These are phyloP conservation scores for Andinoacara biseriatus DNA, from an alignment of 2,113 vertebrate genomes.

Conservation along the genomic window DNA sequence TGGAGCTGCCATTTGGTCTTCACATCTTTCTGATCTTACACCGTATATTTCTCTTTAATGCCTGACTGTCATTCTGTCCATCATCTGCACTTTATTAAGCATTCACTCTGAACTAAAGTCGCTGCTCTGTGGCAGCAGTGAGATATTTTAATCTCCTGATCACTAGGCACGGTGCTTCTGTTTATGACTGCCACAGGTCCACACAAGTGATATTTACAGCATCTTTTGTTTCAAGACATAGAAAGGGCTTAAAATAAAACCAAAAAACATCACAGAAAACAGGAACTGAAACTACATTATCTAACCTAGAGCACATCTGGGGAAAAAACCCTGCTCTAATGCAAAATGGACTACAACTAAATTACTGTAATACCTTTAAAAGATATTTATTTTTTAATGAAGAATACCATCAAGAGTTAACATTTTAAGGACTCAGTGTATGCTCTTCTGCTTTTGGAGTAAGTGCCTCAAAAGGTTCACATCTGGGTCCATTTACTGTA, in stretches of 20 bases:
- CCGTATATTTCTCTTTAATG: not conserved
- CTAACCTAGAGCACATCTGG: not conserved
- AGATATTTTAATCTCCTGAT: constrained; percentile 2
- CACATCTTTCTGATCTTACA: not conserved
- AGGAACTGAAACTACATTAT: not conserved
- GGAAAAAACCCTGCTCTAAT: not conserved
- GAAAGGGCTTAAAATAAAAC: not conserved
- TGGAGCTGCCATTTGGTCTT: not conserved
- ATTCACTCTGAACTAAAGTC: not conserved
- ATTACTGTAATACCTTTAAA: not conserved
- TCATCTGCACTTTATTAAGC: not conserved
- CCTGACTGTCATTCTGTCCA: not conserved
- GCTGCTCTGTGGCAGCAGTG: not conserved
- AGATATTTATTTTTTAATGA: not conserved
- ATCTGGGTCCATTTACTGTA: not conserved
- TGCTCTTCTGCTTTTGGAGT: not conserved
- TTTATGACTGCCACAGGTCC: not conserved
- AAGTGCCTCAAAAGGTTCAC: not conserved
- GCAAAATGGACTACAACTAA: not conserved
- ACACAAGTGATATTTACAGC: not conserved
- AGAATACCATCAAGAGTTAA: not conserved
- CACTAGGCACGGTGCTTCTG: not conserved
- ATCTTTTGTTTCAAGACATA: not conserved
- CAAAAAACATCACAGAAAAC: not conserved
- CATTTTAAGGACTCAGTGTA: not conserved